Evolutionary conservation across 2,113 vertebrate species (phyloP), one percentile per base, ranked within the genome.

Genomic region (Odontophorus gujanensis): DNA sequence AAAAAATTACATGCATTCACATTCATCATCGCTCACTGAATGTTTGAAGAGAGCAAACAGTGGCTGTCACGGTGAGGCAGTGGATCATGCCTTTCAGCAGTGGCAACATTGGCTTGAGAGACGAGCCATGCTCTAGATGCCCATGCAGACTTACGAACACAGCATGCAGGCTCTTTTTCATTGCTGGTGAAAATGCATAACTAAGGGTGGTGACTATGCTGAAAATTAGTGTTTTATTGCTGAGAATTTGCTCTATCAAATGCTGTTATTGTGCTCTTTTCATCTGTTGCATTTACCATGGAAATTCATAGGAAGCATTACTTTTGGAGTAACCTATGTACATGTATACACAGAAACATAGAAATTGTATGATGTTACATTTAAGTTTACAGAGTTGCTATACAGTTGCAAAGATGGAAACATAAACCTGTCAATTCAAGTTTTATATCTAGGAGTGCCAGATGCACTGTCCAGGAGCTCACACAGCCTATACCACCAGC

Each of bases 371-470:
- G 57, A 55, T 88, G 38, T 43, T 78, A 38, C 80, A n/a, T 81
- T 74, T 59, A 19, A 19, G 38, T 84, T 86, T 90, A 66, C 55
- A 63, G 85, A 84, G 61, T n/a, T 55, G 69, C 62, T 65, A 57
- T 66, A 47, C 7, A 63, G 61, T 85, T 84, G 83, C 75, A 61
- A 67, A 71, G 83, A 58, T 7, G 4, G 71, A 88, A 62, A 93
- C 30, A 72, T 95, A 96, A 95, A 95, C 78, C 87, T 95, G 93
- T 83, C 91, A 93, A 58, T 90, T 94, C 3, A 9, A 75, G 25
- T 80, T 93, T 95, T 92, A 89, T 57, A 78, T 79, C 61, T 81
- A 30, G 57, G 87, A 91, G 81, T 92, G 87, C 62, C 94, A 96
- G 84, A 91, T 89, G 79, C 40, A 91, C 63, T 95, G 94, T 91